phyloP scores from a whole-genome alignment of 2,888 invertebrate genomes.

The Colletes collaris region DNA sequence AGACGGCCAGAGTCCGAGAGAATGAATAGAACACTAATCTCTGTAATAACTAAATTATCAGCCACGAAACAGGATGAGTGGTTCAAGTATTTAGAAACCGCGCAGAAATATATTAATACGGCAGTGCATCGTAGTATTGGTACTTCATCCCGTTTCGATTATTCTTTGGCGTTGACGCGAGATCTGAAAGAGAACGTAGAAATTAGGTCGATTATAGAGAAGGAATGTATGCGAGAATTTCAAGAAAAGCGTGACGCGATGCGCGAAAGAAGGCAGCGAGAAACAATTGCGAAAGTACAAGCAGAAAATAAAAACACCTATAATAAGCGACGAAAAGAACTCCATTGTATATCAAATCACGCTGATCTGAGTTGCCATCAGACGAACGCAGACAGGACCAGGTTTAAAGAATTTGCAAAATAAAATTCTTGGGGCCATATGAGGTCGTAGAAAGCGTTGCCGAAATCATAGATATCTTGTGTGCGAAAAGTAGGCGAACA shows the following conservation, averaged over 20 bases:
- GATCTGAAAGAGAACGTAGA: no score
- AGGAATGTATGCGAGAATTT: not conserved
- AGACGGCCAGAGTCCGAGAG: not conserved
- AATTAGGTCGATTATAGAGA: not conserved
- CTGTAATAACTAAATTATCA: not conserved
- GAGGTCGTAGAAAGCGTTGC: not conserved
- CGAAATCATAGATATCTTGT: conserved; percentile 1
- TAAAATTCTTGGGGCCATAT: conserved; percentile 7
- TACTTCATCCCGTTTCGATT: not conserved
- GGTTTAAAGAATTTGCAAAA: conserved; percentile 8
- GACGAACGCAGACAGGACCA: not conserved
- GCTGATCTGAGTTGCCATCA: conserved; percentile 7
- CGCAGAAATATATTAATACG: not conserved
- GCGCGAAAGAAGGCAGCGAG: not conserved
- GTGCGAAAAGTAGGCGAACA: not conserved
- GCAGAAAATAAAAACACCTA: not conserved
- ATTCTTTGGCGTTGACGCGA: not conserved
- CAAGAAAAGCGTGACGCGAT: not conserved
- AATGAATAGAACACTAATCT: not conserved
- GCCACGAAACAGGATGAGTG: not conserved
- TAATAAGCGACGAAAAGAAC: not conserved
- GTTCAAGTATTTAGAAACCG: not conserved
- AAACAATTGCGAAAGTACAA: not conserved
- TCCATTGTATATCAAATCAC: not conserved
- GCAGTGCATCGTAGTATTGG: not conserved